These are phyloP conservation scores for Hipparchia sbordonii DNA, from an alignment of 2,888 invertebrate genomes.

Conservation along the genomic window DNA sequence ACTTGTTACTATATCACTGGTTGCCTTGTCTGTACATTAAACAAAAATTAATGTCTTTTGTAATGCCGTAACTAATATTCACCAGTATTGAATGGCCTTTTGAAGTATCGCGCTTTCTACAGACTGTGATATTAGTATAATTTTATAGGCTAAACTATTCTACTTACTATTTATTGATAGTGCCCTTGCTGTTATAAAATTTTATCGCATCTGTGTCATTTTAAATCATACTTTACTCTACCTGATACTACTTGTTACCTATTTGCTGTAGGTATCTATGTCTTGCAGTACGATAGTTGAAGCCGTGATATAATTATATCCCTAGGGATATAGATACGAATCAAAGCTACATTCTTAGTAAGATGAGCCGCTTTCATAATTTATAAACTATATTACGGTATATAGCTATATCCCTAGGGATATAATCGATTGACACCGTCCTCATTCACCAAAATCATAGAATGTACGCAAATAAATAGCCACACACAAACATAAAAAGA, in stretches of 20 bases:
- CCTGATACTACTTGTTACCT: too few species aligned
- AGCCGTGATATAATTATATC: too few species aligned
- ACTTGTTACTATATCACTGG: constrained; percentile 12
- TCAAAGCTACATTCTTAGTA: too few species aligned
- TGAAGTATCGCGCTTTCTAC: constrained; percentile 21
- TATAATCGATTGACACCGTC: too few species aligned
- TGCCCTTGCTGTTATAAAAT: not conserved
- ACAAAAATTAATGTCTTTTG: constrained; percentile 17
- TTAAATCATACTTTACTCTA: not conserved
- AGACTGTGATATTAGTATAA: constrained; percentile 9
- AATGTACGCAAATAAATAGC: not conserved
- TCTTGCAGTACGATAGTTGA: too few species aligned
- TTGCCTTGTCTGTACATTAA: constrained; percentile 25
- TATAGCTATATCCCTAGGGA: too few species aligned
- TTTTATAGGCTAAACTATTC: constrained; percentile 7
- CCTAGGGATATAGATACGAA: too few species aligned
- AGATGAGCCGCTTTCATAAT: too few species aligned
- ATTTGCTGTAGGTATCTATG: too few species aligned
- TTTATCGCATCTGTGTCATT: not conserved
- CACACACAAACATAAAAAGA: not conserved
- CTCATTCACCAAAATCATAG: too few species aligned
- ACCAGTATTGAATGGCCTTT: constrained; percentile 20
- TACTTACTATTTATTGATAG: not conserved
- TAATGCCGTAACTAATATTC: constrained; percentile 23
- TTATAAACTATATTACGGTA: too few species aligned